Base-by-base conservation (phyloP, 2,888 invertebrate species). In the Ametastegia equiseti region DNA sequence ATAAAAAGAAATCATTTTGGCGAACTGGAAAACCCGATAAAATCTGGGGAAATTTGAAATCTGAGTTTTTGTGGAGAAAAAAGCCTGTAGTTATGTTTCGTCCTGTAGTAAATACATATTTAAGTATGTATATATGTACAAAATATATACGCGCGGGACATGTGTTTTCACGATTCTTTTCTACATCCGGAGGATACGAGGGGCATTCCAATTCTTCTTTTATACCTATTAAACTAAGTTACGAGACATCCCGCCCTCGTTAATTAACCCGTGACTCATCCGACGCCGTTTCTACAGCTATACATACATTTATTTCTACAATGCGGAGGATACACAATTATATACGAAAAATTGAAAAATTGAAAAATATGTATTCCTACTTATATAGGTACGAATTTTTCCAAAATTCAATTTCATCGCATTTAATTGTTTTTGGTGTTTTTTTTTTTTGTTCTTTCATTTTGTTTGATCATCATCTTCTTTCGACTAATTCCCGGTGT, bases 161-260 rank as follows among this genome's bases (percentile, higher is more conserved):
- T 78, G 78, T 78, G 42, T 33, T 54, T 78, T 27, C 60, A 78
- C 57, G 57, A 78, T 78, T 60, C 57, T 78, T 60, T 78, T 45
- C 39, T 60, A 78, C 78, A 78, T 78, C 78, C 78, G 78, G 54
- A 78, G 78, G 78, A 78, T 60, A 78, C 78, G 78, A 45, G 60
- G 60, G 42, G 45, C 78, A 78, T 78, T 78, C 78, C 78, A 78
- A 78, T 78, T 78, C 30, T 78, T 33, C n/a, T 73, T n/a, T 60
- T 19, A 19, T 71, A 33, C 50, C 75, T 54, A 75, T 75, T 75
- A 75, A 75, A 75, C 33, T 36, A 75, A 75, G 9, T 60, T 30
- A 60, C 13, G 57, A 60, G 57, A 65, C 65, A 36, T 65, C 23
- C 27, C 71, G 75, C 75, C 75, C 36, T 75, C 75, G 36, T 75